Evolutionary conservation across 53 echinoderm and acorn worm species (phyloP).

Genomic region (Zoroaster sp.): DNA sequence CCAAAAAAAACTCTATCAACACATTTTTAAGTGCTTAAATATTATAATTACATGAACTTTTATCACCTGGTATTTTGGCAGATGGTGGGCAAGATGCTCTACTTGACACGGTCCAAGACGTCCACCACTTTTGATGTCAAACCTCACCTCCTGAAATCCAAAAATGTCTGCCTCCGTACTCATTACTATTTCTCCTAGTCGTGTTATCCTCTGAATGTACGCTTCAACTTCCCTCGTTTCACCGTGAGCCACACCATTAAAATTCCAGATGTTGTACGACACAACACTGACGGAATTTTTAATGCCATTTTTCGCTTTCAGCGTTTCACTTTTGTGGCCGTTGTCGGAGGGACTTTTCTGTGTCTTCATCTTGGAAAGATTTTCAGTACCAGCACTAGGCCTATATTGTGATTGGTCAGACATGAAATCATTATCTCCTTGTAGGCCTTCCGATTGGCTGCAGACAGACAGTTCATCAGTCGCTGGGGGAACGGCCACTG

Average conservation of each 20-base stretch:
- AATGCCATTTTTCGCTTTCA: background rate
- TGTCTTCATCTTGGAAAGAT: background rate
- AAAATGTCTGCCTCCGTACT: constrained; percentile 68
- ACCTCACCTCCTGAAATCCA: constrained; percentile 87
- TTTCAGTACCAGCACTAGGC: background rate
- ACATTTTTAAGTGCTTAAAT: too few relatives aligned
- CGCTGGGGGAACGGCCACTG: constrained; percentile 1
- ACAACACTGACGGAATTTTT: constrained; percentile 40
- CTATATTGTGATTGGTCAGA: constrained; percentile 13
- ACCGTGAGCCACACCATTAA: constrained; percentile 52
- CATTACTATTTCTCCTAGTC: constrained; percentile 70
- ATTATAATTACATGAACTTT: too few relatives aligned
- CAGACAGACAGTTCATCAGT: background rate
- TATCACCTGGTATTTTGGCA: constrained; percentile 78
- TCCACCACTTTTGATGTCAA: constrained; percentile 54
- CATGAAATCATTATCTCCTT: background rate
- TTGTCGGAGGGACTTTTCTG: background rate
- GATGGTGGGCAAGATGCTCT: constrained; percentile 70
- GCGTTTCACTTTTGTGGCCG: background rate
- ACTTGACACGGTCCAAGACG: constrained; percentile 79
- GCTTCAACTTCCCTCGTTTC: background rate
- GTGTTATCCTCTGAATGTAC: constrained; percentile 66
- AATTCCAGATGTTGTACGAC: constrained; percentile 97
- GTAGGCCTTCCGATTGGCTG: constrained; percentile 45
- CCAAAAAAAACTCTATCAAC: too few relatives aligned